Conservation (phyloP, 2,113 vertebrate genomes). For the Neolamprologus kungweensis region DNA sequence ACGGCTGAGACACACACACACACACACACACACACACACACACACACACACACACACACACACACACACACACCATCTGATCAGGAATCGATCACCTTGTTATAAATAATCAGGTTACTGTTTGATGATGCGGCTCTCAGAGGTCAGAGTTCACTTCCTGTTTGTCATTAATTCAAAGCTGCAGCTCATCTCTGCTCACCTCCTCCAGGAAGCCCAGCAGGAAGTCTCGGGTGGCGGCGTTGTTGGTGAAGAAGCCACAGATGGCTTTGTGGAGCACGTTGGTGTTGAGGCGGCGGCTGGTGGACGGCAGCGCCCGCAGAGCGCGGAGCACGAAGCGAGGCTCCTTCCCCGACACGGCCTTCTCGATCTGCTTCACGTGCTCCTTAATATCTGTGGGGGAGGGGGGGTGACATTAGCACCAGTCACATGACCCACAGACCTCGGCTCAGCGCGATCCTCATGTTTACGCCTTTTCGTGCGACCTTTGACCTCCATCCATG, state of each 20-base stretch:
- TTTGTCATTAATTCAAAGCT: neutral
- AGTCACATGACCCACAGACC: neutral
- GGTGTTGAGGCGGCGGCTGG: conserved; percentile 89
- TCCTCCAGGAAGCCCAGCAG: conserved; percentile 88
- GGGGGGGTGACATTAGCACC: neutral
- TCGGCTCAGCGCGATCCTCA: neutral
- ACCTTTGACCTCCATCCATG: neutral
- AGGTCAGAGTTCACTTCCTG: neutral
- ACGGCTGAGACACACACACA: too few species aligned
- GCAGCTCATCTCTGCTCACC: conserved; percentile 55
- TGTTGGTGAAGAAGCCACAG: conserved; percentile 89
- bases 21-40: too few species aligned
- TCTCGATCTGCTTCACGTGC: conserved; percentile 96
- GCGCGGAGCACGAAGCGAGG: conserved; percentile 90
- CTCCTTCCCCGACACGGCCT: conserved; percentile 92
- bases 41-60: fast-evolving
- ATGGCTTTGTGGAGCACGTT: conserved; percentile 90
- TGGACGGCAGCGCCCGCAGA: conserved; percentile 87
- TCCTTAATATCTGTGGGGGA: conserved; percentile 83
- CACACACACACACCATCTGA: neutral
- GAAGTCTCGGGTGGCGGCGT: conserved; percentile 78
- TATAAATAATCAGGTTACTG: neutral
- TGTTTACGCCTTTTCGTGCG: fast-evolving
- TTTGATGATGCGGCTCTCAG: neutral
- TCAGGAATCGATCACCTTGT: neutral